Evolutionary conservation across 2,797 vertebrate species (phyloP).

Genomic region (Thunnus albacares): DNA sequence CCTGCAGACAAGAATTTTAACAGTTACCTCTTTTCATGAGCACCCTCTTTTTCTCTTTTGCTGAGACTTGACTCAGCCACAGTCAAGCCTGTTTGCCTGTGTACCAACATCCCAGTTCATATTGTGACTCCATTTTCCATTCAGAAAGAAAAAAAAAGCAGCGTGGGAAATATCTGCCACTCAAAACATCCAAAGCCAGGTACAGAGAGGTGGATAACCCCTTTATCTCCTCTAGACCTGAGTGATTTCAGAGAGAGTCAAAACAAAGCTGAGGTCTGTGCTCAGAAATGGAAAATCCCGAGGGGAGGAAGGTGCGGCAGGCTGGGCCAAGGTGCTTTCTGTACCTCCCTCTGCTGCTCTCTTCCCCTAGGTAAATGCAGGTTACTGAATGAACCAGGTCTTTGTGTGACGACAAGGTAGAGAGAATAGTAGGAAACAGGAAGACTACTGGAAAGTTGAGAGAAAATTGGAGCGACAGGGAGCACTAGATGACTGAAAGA

Average conservation of each 20-base stretch:
- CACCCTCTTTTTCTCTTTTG: conserved; percentile 29
- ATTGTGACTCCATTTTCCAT: conserved; percentile 37
- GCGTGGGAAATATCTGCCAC: conserved; percentile 59
- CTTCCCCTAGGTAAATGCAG: conserved; percentile 64
- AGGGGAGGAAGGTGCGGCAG: conserved; percentile 57
- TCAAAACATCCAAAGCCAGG: conserved; percentile 58
- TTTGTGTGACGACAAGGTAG: conserved; percentile 37
- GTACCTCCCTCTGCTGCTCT: conserved; percentile 53
- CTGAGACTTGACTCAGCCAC: conserved; percentile 37
- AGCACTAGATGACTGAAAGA: conserved; percentile 25
- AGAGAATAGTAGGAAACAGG: conserved; percentile 20
- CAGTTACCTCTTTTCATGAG: conserved; percentile 41
- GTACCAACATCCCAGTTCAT: conserved; percentile 31
- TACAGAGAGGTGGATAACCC: conserved; percentile 38
- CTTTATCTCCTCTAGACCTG: conserved; percentile 53
- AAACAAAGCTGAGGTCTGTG: conserved; percentile 65
- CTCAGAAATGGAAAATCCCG: conserved; percentile 64
- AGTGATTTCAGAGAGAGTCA: conserved; percentile 54
- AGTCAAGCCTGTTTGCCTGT: conserved; percentile 44
- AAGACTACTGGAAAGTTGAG: conserved; percentile 24
- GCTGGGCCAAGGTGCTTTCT: conserved; percentile 60
- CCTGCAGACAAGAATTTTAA: conserved; percentile 16
- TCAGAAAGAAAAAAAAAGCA: conserved; percentile 34
- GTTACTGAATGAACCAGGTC: conserved; percentile 51
- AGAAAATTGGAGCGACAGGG: conserved; percentile 29